Evolutionary conservation across 92 coral and sea anemone genomes (phyloP), one percentile per base, ranked within the genome.

Genomic region (Meandrina meandrites): DNA sequence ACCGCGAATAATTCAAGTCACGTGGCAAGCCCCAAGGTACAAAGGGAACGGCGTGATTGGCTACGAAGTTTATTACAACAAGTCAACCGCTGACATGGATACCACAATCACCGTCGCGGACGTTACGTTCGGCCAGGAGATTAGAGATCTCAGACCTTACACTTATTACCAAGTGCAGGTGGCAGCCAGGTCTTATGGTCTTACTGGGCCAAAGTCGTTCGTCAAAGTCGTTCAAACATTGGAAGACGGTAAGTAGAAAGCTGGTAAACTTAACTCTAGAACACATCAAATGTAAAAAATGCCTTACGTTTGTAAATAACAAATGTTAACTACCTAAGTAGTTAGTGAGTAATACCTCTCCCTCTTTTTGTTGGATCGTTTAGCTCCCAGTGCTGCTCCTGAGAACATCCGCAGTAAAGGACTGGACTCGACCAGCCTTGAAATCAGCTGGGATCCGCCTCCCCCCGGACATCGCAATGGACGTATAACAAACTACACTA

Each of bases 361-460:
- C 32, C 0, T 10, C 1, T 19, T 64, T 15, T 70, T 67, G 54
- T 15, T 78, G 50, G 11, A 18, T 69, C 27, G 62, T 72, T 40
- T 62, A 97, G 99, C 76, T 80, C 99, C 99, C 2, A 93, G 96
- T 45, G 98, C 86, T 12, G 83, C 99, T 56, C 99, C 99, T 16
- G 56, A 19, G 14, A 94, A 95, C 75, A 90, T 97, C 30, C 84
- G 82, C 9, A 92, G 98, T 40, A 86, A 82, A 42, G 92, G 95
- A 69, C 81, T 88, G 50, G 94, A 92, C 80, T 91, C 97, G 21
- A 95, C 96, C 24, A 91, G 92, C 36, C 86, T 95, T 16, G 91
- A 83, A 53, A 87, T 96, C 89, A 88, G 80, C 58, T 97, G 99
- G 99, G 93, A 88, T 14, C 99, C 99, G 1, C 99, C 99, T 14